Percentiles rank a stretch among this genome's conserved stretches.
Conservation (phyloP, 1,140 invertebrate species). For the Pseudomyrmex dendroicus region DNA sequence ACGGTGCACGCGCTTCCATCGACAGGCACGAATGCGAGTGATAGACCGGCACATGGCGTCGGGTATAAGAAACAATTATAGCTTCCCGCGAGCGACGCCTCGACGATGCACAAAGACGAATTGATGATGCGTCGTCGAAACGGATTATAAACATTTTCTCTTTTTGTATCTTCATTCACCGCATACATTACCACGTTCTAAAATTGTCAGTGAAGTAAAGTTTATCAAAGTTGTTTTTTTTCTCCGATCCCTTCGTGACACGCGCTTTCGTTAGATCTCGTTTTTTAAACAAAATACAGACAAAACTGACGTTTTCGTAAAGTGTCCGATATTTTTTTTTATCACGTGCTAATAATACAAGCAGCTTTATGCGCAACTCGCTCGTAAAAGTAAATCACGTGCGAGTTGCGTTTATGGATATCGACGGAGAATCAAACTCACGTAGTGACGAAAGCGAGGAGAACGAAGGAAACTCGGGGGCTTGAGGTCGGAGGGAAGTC, state of each 20-base stretch:
- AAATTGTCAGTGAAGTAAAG: background rate
- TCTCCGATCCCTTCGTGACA: background rate
- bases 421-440: conserved; percentile 50
- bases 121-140: conserved; percentile 17
- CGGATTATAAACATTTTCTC: conserved; percentile 3
- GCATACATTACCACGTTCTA: background rate
- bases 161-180: background rate
- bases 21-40: conserved; percentile 22
- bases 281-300: background rate
- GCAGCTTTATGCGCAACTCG: background rate
- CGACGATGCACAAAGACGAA: background rate
- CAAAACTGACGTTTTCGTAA: background rate
- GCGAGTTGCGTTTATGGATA: conserved; percentile 43
- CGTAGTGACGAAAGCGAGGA: conserved; percentile 60
- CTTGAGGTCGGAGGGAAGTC: conserved; percentile 41
- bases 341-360: background rate
- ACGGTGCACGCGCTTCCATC: conserved; percentile 65
- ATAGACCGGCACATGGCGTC: background rate
- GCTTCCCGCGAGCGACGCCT: background rate
- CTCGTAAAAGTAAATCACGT: conserved; percentile 4
- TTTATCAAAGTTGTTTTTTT: too few species aligned
- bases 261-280: background rate
- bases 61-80: conserved; percentile 54
- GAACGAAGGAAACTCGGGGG: conserved; percentile 47
- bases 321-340: background rate